phyloP scores from a whole-genome alignment of 2,113 vertebrate species.

The Pelobates fuscus region DNA sequence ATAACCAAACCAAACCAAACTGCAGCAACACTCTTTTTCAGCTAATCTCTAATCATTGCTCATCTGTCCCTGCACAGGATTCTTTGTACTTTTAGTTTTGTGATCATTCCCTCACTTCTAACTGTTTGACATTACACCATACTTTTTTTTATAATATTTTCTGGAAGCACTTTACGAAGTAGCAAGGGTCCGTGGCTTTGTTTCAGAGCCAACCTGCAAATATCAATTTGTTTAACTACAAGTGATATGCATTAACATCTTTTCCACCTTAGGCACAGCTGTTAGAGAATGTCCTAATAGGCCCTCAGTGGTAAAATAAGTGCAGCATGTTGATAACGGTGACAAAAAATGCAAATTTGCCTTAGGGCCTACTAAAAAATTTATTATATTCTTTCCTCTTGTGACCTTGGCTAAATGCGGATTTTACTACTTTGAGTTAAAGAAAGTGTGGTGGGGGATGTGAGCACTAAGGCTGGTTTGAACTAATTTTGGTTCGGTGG shows the following conservation, averaged over 20 bases:
- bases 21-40: too few relatives aligned
- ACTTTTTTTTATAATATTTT: background rate
- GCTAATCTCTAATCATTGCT: too few relatives aligned
- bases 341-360: slow-evolving; percentile 22
- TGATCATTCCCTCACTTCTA: too few relatives aligned
- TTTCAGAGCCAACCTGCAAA: slow-evolving; percentile 3
- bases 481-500: too few relatives aligned
- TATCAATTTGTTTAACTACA: slow-evolving; percentile 17
- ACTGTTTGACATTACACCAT: too few relatives aligned
- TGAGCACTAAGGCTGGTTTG: background rate
- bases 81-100: too few relatives aligned
- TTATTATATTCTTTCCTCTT: slow-evolving; percentile 36
- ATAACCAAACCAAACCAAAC: too few relatives aligned
- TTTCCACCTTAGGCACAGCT: slow-evolving; percentile 17
- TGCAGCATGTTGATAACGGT: background rate
- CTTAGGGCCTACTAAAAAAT: slow-evolving; percentile 47
- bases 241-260: slow-evolving; percentile 19
- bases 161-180: background rate
- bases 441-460: slow-evolving; percentile 2
- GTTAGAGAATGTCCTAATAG: background rate
- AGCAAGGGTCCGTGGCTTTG: background rate
- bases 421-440: background rate
- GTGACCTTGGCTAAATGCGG: slow-evolving; percentile 40
- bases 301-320: slow-evolving; percentile 3
- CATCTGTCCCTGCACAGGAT: too few relatives aligned